Conservation (phyloP, 2,113 vertebrate genomes). For the Hydropotes inermis region DNA sequence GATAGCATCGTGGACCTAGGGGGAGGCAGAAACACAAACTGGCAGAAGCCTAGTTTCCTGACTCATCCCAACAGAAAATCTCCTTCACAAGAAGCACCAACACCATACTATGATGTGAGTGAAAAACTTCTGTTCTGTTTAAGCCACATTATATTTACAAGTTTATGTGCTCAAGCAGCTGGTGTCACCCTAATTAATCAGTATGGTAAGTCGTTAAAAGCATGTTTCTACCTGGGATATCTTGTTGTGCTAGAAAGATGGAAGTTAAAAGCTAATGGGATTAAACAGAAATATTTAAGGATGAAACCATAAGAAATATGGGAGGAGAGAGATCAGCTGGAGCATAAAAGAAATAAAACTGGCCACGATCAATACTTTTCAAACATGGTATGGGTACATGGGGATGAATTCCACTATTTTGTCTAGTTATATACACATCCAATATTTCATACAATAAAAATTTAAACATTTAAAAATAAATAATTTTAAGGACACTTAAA, state of each 20-base stretch:
- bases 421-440: not conserved
- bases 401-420: not conserved
- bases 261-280: not conserved
- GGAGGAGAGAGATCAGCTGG: not conserved
- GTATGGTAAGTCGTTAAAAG: not conserved
- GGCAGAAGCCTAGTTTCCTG: not conserved
- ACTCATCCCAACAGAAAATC: not conserved
- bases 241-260: not conserved
- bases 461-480: constrained; percentile 13
- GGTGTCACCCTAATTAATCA: not conserved
- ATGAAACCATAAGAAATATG: not conserved
- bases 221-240: not conserved
- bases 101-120: not conserved
- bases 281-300: not conserved
- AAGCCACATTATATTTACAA: not conserved
- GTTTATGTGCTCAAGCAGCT: not conserved
- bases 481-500: not conserved
- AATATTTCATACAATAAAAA: not conserved
- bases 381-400: not conserved
- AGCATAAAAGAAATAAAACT: not conserved
- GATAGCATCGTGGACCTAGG: not conserved
- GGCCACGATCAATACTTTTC: not conserved
- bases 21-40: not conserved
- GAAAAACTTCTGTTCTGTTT: not conserved
- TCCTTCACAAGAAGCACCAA: not conserved